Evolutionary conservation across 2,797 vertebrate species (phyloP).

Genomic region (Harpagifer antarcticus): DNA sequence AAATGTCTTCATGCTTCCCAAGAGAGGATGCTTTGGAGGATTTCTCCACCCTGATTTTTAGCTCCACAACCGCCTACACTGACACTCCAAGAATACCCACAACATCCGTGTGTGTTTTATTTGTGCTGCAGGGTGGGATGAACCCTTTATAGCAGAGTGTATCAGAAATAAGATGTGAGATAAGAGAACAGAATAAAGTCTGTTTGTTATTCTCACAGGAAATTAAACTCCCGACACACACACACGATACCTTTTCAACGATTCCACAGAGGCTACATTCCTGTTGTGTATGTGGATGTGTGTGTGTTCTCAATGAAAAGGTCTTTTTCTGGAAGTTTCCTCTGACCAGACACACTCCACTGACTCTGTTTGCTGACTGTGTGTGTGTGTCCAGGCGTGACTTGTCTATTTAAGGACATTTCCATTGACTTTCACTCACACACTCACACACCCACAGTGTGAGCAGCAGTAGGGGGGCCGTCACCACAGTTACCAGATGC

Average conservation of each 20-base stretch:
- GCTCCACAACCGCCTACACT: too few relatives aligned
- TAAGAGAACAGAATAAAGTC: neutral
- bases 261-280: slow-evolving; percentile 15
- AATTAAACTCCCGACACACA: neutral
- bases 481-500: slow-evolving; percentile 62
- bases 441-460: slow-evolving; percentile 7
- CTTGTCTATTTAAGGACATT: slow-evolving; percentile 72
- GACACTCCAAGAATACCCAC: too few relatives aligned
- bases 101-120: too few relatives aligned
- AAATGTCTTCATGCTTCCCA: neutral
- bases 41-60: too few relatives aligned
- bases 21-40: too few relatives aligned
- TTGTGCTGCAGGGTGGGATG: too few relatives aligned
- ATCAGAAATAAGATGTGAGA: too few relatives aligned
- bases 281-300: slow-evolving; percentile 31
- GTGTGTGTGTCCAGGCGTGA: slow-evolving; percentile 57
- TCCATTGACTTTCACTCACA: slow-evolving; percentile 35
- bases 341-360: slow-evolving; percentile 59
- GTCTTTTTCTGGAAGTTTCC: slow-evolving; percentile 57
- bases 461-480: slow-evolving; percentile 5
- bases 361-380: slow-evolving; percentile 55
- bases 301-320: slow-evolving; percentile 43
- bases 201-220: neutral
- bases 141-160: too few relatives aligned
- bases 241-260: slow-evolving; percentile 4